Percentiles rank a stretch among this genome's conserved stretches.
Conservation (phyloP, 2,797 vertebrate genomes). For the Phataginus tetradactyla region DNA sequence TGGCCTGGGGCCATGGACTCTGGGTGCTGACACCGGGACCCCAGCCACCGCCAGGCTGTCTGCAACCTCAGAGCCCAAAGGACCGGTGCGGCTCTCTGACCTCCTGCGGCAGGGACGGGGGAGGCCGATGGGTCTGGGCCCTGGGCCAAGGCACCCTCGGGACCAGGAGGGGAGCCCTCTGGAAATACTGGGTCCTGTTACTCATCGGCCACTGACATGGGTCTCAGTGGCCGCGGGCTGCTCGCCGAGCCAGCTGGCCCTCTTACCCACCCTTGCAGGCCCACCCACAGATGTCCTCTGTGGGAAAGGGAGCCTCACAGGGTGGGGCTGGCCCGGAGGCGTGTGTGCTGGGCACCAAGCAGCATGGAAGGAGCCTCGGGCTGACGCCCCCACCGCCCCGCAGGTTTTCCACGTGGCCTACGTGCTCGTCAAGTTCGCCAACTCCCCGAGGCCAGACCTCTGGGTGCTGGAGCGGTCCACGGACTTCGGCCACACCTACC, state of each 20-base stretch:
- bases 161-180: not conserved
- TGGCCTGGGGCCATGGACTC: not conserved
- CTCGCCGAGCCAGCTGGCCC: not conserved
- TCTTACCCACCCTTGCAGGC: not conserved
- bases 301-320: not conserved
- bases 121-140: not conserved
- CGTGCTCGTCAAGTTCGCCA: slow-evolving; percentile 97
- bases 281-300: not conserved
- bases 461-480: slow-evolving; percentile 97
- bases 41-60: not conserved
- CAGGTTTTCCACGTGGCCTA: slow-evolving; percentile 99
- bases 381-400: accelerated
- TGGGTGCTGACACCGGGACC: not conserved
- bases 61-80: not conserved
- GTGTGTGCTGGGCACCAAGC: not conserved
- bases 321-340: not conserved
- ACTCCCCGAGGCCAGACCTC: slow-evolving; percentile 97
- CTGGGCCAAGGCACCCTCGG: not conserved
- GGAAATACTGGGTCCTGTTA: not conserved
- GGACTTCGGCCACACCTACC: slow-evolving; percentile 94
- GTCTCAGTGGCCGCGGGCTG: not conserved
- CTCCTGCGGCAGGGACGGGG: not conserved
- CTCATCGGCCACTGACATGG: accelerated
- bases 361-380: not conserved
- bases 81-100: too few relatives aligned